Conservation (phyloP, 2,797 vertebrate species). For the Morelia viridis region DNA sequence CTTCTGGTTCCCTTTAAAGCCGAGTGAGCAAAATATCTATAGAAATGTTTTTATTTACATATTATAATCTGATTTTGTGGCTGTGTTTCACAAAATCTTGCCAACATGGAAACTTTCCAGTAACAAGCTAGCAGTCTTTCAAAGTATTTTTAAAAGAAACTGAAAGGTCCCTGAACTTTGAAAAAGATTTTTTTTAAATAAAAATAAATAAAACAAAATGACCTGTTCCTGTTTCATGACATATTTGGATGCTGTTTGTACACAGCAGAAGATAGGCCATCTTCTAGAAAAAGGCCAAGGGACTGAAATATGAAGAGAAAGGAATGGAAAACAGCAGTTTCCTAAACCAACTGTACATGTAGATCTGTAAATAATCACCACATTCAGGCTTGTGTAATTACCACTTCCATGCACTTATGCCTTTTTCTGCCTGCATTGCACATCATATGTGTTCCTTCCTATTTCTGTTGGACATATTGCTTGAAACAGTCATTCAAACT, state of each 20-base stretch:
- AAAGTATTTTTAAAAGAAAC: slow-evolving; percentile 19
- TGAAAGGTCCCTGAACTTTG: background rate
- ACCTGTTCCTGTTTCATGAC: background rate
- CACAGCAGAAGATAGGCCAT: background rate
- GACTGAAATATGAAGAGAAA: background rate
- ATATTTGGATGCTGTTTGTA: background rate
- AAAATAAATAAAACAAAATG: background rate
- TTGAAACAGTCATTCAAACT: background rate
- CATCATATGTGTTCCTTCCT: background rate
- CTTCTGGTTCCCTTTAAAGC: background rate
- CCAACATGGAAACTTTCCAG: slow-evolving; percentile 17
- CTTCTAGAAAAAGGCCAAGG: background rate
- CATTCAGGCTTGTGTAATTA: background rate
- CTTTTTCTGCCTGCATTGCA: background rate
- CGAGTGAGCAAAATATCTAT: accelerated
- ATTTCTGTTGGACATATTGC: background rate
- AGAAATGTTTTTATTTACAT: background rate
- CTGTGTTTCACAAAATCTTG: slow-evolving; percentile 3
- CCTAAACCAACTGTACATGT: background rate
- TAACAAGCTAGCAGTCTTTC: slow-evolving; percentile 9
- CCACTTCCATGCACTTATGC: background rate
- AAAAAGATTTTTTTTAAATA: background rate
- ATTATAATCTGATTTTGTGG: background rate
- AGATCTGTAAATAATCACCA: background rate
- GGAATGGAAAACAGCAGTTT: background rate